Base-by-base conservation (phyloP, 2,888 invertebrate genomes). In the Acleris laterana region DNA sequence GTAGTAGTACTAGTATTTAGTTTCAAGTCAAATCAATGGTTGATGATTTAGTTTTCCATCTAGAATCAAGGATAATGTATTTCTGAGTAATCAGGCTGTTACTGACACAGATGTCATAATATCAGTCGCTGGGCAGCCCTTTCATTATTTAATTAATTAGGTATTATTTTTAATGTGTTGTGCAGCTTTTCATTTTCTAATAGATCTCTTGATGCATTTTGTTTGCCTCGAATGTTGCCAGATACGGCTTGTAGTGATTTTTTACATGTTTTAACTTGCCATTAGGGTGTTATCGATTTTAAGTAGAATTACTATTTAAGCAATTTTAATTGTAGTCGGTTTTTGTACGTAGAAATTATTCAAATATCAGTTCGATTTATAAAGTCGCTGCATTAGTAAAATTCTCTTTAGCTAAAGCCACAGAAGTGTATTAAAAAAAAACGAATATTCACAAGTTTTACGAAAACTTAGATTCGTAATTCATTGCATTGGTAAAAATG, bases 161-260 rank as follows among this genome's bases (percentile, higher is more conserved):
- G 11, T 13, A 38, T 38, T 38, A 13, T 38, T 38, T 13, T 2
- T 32, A 9, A 32, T 28, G n/a, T 46, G 17, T 49, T 11, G n/a
- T 22, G 9, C 16, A 25, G 52, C 19, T 22, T 52, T 52, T 25
- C 22, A 6, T 46, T 49, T 1, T 63, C 57, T 38, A 32, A 28
- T 61, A 68, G 66, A 65, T 65, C 62, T 68, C 65, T 66, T 28
- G 42, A 60, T 55, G 68, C 64, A 66, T 68, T 68, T 60, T 58
- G 56, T 64, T 46, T 52, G 38, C 52, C 63, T 68, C 61, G 65
- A 64, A 68, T 68, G 53, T 66, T 52, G 46, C 56, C 64, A 63
- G 60, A 50, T 61, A 32, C 50, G 49, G 64, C 61, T 68, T 68
- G 20, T 65, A 68, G 68, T 57, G 32, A 38, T 59, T 51, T 57